These are phyloP conservation scores for Ciconia nigra DNA, from an alignment of 2,797 vertebrate genomes.

Conservation along the genomic window DNA sequence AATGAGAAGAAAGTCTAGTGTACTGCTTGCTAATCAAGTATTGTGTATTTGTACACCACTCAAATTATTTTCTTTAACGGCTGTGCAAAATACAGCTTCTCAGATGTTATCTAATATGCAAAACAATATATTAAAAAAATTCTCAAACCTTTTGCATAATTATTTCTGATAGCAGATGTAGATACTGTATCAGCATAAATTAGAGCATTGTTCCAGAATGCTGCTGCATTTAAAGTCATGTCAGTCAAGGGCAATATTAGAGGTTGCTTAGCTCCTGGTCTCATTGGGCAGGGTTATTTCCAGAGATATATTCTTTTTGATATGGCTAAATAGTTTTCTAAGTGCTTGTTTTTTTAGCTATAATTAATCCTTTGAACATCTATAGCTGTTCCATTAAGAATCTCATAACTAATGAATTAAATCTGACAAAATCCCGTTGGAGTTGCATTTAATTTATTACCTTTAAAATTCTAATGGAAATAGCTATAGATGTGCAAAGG, in stretches of 20 bases:
- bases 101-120: neutral
- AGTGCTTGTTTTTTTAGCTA: conserved; percentile 53
- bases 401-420: conserved; percentile 34
- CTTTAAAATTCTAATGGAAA: conserved; percentile 42
- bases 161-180: conserved; percentile 12
- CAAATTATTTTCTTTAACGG: neutral
- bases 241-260: conserved; percentile 5
- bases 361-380: conserved; percentile 56
- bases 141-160: neutral
- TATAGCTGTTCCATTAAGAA: conserved; percentile 29
- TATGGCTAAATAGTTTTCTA: conserved; percentile 41
- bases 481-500: neutral
- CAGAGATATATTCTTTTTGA: conserved; percentile 3
- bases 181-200: conserved; percentile 20
- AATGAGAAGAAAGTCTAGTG: neutral
- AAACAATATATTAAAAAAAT: neutral
- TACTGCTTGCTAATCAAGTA: neutral
- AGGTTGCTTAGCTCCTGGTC: neutral
- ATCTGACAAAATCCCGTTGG: conserved; percentile 34
- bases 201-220: conserved; percentile 1
- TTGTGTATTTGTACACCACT: neutral
- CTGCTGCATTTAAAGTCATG: neutral
- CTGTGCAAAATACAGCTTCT: neutral
- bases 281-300: conserved; percentile 31
- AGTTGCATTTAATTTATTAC: conserved; percentile 49